Percentiles rank a stretch among this genome's conserved stretches.
phyloP scores from a whole-genome alignment of 2,888 invertebrate species.

The Lasioglossum figueresi region DNA sequence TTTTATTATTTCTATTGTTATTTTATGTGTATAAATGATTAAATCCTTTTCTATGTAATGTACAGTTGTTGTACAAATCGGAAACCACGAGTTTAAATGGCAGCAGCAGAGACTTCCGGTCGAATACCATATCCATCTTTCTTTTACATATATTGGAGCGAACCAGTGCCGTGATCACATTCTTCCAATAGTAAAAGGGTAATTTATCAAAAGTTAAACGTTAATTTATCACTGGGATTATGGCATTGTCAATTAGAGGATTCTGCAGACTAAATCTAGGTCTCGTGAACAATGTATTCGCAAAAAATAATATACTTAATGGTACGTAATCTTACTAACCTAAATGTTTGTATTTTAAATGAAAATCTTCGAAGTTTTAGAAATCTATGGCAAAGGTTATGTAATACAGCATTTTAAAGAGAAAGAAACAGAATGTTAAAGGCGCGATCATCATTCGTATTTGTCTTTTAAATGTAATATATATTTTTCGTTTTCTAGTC shows the following conservation, averaged over 20 bases:
- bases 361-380: neutral
- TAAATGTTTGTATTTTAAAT: neutral
- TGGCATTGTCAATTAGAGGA: conserved; percentile 71
- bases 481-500: conserved; percentile 41
- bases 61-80: neutral
- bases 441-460: neutral
- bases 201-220: neutral
- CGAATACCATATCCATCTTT: neutral
- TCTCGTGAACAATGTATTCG: conserved; percentile 59
- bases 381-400: neutral
- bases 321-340: conserved; percentile 73
- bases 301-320: conserved; percentile 59
- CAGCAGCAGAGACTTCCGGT: neutral
- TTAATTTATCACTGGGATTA: conserved; percentile 26
- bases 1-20: neutral
- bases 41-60: neutral
- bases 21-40: neutral
- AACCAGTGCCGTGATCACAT: neutral
- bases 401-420: neutral
- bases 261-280: conserved; percentile 64
- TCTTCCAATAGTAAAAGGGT: neutral
- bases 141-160: neutral
- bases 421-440: neutral
- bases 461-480: neutral
- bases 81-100: conserved; percentile 2